Base-by-base conservation (phyloP, 2,888 invertebrate genomes). In the Mesorhabditis spiculigera region DNA sequence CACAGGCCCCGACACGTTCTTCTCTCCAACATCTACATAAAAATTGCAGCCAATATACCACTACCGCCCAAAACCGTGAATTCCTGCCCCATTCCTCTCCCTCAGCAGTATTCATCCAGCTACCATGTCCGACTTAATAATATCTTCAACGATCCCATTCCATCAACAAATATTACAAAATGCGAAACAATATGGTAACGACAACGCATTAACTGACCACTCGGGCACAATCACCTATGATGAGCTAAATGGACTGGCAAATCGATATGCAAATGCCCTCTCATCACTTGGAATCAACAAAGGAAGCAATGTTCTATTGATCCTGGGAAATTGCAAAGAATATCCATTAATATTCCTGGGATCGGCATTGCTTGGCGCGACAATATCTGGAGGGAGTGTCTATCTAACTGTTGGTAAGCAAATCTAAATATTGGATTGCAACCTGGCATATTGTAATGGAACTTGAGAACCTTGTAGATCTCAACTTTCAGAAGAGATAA, bases 271-370 rank as follows among this genome's bases (percentile, higher is more conserved):
- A n/a, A 50, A 50, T n/a, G 58, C 58, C 10, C n/a, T 50, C 10
- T 13, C 10, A n/a, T 1, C n/a, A 2, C n/a, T 50, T 50, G 58
- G 58, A n/a, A 50, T 50, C 1, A 50, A 50, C 8, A 10, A n/a
- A 75, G 81, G 76, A 43, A 76, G 77, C 58, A 68, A 71, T 6
- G 67, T 82, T 4, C 65, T 82, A 28, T 75, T 79, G 8, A 74
- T 75, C 41, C 68, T 81, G 8, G 73, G 75, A 41, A 82, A 82
- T 67, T 70, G 70, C 8, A 73, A 77, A 43, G 78, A 81, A 73
- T 80, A 78, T 45, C 80, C 79, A 5, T 16, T 80, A 1, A 13
- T 81, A 8, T 81, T 80, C 65, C 63, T 81, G 50, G 77, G 78
- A 10, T 63, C 71, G 13, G 78, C 80, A 5, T 70, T 77, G 63